Evolutionary conservation across 1,140 invertebrate genomes (phyloP).

Genomic region (Chionoecetes opilio): DNA sequence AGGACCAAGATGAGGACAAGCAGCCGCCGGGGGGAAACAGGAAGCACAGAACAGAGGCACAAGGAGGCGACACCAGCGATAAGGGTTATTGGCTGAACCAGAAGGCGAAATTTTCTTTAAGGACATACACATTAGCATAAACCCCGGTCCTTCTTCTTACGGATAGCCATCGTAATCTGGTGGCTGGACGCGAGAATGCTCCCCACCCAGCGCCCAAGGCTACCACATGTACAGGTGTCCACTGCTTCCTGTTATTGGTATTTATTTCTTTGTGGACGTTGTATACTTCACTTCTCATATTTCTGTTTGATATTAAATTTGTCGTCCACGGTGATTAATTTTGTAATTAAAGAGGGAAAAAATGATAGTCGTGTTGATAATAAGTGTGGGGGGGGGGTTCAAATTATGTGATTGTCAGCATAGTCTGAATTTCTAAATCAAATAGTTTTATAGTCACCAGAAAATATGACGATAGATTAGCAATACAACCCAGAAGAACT

Average conservation of each 20-base stretch:
- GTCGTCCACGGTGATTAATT: too few relatives aligned
- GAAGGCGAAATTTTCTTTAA: not conserved
- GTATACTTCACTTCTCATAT: not conserved
- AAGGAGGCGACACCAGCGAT: too few relatives aligned
- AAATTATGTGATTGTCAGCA: not conserved
- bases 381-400: too few relatives aligned
- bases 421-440: not conserved
- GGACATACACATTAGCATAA: not conserved
- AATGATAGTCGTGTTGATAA: too few relatives aligned
- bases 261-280: not conserved
- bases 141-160: not conserved
- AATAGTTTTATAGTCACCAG: not conserved
- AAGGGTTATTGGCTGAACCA: not conserved
- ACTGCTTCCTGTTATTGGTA: not conserved
- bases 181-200: not conserved
- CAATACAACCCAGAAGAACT: not conserved
- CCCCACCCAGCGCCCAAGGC: not conserved
- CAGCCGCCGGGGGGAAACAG: not conserved
- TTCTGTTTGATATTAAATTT: not conserved
- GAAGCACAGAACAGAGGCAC: not conserved
- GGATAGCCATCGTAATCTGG: not conserved
- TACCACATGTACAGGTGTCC: not conserved
- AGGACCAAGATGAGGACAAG: not conserved
- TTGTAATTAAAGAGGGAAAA: too few relatives aligned
- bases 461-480: not conserved